Evolutionary conservation across 2,888 invertebrate genomes (phyloP), one percentile per base, ranked within the genome.

Genomic region (Congeria kusceri): DNA sequence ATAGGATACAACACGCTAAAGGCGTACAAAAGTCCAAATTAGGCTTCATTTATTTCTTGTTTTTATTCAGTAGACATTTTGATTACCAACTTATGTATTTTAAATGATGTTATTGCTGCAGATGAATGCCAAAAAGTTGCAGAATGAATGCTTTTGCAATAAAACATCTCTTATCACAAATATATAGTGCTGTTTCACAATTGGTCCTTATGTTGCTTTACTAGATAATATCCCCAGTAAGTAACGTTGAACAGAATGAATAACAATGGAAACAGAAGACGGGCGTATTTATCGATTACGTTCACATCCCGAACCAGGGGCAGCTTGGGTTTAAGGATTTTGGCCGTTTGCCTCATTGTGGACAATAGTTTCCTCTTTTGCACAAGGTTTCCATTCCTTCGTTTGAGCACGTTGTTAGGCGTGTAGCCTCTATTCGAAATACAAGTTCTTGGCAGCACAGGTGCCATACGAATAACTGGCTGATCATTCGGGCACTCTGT

Each of bases 201-300:
- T 27, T 83, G 73, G 29, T 78, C 67, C 29, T 83, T 72, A n/a
- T 83, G 80, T 29, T 83, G 83, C 56, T 76, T 87, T 9, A 88
- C 67, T 15, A 92, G 83, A 69, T 93, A 93, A 63, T 98, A 98
- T 89, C 96, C 96, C 98, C 98, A 99, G 94, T 99, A 99, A 88
- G 97, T 96, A 53, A 97, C 96, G 94, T 99, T 99, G 95, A 99
- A 99, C 86, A 98, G 94, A 91, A 98, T 95, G 94, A 99, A 99
- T 88, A 98, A 96, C 83, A 99, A 96, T 0, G 99, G 99, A 94
- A 99, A 99, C 83, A 98, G 95, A 90, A 99, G 96, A 88, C 99
- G 95, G 46, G 98, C 98, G 94, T 98, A 98, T 91, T 98, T 98
- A 94, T 99, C 99, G 91, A 99, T 99, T 87, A 98, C 96, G 94